Evolutionary conservation across 2,113 vertebrate species (phyloP).

Genomic region (Callaeas wilsoni): DNA sequence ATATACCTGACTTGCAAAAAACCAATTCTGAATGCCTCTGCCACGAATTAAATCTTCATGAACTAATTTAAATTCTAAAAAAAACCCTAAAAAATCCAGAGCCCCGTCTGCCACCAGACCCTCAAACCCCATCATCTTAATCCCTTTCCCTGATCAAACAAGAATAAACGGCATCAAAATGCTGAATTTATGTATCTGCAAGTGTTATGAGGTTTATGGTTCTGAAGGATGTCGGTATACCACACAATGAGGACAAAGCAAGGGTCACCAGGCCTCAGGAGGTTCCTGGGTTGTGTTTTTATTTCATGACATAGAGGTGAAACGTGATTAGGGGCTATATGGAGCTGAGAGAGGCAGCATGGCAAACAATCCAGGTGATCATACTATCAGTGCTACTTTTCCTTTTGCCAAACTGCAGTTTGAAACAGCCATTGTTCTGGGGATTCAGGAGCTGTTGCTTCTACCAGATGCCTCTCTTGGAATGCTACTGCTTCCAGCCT

Average conservation of each 20-base stretch:
- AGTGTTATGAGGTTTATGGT: background rate
- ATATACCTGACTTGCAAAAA: background rate
- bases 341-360: background rate
- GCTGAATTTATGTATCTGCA: background rate
- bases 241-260: background rate
- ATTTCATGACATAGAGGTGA: background rate
- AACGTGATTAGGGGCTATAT: background rate
- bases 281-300: background rate
- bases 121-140: background rate
- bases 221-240: background rate
- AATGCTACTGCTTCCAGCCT: background rate
- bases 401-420: background rate
- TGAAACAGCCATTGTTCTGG: background rate
- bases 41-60: background rate
- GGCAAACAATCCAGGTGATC: background rate
- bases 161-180: background rate
- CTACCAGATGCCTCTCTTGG: background rate
- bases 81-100: fast-evolving
- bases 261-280: background rate
- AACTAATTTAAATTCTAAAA: background rate
- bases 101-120: background rate
- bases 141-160: background rate
- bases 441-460: background rate
- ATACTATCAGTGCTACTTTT: background rate
- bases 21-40: background rate